These are phyloP conservation scores for Xiphophorus birchmanni DNA, from an alignment of 2,797 vertebrate species.

Conservation along the genomic window DNA sequence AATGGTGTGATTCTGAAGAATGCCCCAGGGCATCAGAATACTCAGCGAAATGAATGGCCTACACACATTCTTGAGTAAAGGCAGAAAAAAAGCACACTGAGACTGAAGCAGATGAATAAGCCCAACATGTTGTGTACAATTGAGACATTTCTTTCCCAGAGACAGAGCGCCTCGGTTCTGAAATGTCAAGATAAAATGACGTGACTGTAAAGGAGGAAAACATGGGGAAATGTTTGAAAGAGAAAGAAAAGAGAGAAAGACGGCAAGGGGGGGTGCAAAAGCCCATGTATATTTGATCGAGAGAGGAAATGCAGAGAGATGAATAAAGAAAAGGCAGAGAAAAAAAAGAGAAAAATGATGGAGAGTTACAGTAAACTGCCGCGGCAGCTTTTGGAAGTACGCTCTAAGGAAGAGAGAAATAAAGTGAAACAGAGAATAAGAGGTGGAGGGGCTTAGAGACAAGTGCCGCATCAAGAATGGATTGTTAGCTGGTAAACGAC, in stretches of 20 bases:
- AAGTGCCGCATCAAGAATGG: constrained; percentile 56
- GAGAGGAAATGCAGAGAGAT: constrained; percentile 62
- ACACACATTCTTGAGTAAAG: constrained; percentile 55
- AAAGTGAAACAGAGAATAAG: constrained; percentile 52
- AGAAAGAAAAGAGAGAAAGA: constrained; percentile 21
- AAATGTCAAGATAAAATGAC: constrained; percentile 73
- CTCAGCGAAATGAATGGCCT: constrained; percentile 54
- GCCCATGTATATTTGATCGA: constrained; percentile 61
- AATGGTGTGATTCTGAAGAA: constrained; percentile 57
- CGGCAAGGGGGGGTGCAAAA: constrained; percentile 10
- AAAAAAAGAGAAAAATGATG: constrained; percentile 60
- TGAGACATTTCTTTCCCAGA: constrained; percentile 65
- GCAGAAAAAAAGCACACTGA: constrained; percentile 32
- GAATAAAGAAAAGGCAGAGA: constrained; percentile 58
- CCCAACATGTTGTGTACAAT: constrained; percentile 60
- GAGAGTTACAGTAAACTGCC: constrained; percentile 71
- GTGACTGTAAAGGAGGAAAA: constrained; percentile 62
- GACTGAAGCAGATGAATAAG: constrained; percentile 44
- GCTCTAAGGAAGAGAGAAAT: constrained; percentile 37
- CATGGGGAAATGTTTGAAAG: constrained; percentile 56
- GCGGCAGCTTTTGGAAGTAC: constrained; percentile 61
- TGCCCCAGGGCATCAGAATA: constrained; percentile 47
- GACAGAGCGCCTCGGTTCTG: constrained; percentile 56
- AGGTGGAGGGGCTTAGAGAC: constrained; percentile 54
- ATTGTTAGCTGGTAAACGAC: constrained; percentile 77